Evolutionary conservation across 2,113 vertebrate species (phyloP), one percentile per base, ranked within the genome.

Genomic region (Prionailurus bengalensis): DNA sequence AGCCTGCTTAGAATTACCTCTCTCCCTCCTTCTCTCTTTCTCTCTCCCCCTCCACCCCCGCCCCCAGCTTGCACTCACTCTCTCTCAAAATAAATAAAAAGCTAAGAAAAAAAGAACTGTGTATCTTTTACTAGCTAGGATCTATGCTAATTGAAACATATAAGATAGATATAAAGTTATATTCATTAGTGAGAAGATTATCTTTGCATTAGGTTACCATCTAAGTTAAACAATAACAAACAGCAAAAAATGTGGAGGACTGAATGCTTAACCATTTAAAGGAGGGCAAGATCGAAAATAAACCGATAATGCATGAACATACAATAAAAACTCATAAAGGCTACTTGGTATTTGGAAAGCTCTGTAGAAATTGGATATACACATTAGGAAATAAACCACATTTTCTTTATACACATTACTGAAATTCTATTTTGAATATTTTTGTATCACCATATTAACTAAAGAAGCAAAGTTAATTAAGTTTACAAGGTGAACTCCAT

Each of bases 401-500:
- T 95, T 97, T 95, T 96, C 61, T 97, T 96, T 96, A 87, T 96
- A 96, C 92, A 92, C 88, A 87, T 83, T 97, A 97, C 96, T 98
- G 97, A 91, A 98, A 97, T 96, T 92, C 95, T 94, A 94, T 98
- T 98, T 98, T 96, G 97, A 98, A 97, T 27, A 90, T 48, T 98
- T 98, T 76, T 82, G 97, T 92, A 97, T 51, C 19, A 63, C 53
- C 90, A 45, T 31, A 89, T 83, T 97, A 95, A 96, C 97, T 7
- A 86, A 98, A 95, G 96, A 98, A 98, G 81, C 42, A 97, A 98
- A 98, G 96, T 97, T 95, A 98, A 98, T 98, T 98, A 97, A 96
- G 80, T 85, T 97, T 97, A 93, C 58, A 96, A 97, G 93, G 93
- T 98, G 95, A 98, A 98, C 66, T 94, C 95, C 96, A 92, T 97